A percentile compares a stretch with the other conserved stretches of the same genome.
These are phyloP conservation scores for Mallotus villosus DNA, from an alignment of 2,797 vertebrate genomes.

Conservation along the genomic window DNA sequence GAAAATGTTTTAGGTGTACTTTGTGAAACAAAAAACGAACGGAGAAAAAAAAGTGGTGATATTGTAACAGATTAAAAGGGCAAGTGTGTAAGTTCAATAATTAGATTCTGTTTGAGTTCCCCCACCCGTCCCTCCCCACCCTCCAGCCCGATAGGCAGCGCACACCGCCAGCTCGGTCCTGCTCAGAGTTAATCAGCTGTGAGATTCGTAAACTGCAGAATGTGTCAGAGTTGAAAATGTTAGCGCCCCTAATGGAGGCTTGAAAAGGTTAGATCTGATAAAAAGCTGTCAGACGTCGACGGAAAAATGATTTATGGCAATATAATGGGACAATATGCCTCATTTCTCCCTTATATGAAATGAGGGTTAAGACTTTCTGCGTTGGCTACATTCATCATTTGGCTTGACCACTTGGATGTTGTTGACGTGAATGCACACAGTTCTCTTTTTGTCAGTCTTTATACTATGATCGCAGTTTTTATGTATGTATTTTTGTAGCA, in stretches of 20 bases:
- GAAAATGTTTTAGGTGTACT: not conserved
- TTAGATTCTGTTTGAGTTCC: conserved; percentile 33
- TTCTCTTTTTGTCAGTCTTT: conserved; percentile 21
- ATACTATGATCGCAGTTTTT: conserved; percentile 37
- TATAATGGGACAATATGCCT: conserved; percentile 98
- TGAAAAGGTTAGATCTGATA: conserved; percentile 99
- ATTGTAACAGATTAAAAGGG: conserved; percentile 36
- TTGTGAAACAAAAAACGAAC: not conserved
- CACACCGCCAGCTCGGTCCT: conserved; percentile 68
- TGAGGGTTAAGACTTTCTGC: conserved; percentile 90
- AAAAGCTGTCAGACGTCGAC: conserved; percentile 95
- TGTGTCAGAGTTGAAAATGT: conserved; percentile 99
- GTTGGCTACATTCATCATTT: conserved; percentile 87
- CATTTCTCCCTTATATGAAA: conserved; percentile 95
- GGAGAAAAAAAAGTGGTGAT: not conserved
- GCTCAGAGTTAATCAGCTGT: conserved; percentile 95
- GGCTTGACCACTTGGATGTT: conserved; percentile 89
- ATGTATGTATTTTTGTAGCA: conserved; percentile 41
- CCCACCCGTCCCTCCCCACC: conserved; percentile 34
- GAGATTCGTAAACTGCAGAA: conserved; percentile 91
- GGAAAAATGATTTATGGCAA: conserved; percentile 96
- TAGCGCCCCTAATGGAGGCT: conserved; percentile 94
- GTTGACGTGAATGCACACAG: conserved; percentile 78
- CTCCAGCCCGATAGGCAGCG: conserved; percentile 52
- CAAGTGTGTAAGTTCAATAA: conserved; percentile 39